A percentile compares a stretch with the other conserved stretches of the same genome.
Evolutionary conservation across 1,140 invertebrate species (phyloP).

Genomic region (Diprion similis): DNA sequence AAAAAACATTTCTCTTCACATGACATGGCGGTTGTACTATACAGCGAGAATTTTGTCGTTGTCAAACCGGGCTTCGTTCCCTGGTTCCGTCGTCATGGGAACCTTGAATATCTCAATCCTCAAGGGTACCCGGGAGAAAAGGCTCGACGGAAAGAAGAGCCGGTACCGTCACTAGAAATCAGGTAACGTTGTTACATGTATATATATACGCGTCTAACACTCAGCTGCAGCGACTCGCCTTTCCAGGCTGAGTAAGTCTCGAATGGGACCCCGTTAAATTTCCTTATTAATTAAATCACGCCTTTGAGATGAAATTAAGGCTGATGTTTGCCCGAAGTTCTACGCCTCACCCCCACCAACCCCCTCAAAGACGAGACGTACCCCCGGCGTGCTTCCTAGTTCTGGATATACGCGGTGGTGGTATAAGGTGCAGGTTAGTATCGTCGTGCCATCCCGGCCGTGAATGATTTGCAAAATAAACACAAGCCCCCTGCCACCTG

Average conservation of each 20-base stretch:
- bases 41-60: too few species aligned
- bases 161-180: not conserved
- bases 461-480: conserved; percentile 3
- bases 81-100: not conserved
- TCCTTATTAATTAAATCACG: conserved; percentile 1
- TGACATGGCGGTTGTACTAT: too few species aligned
- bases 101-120: not conserved
- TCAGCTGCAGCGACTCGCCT: too few species aligned
- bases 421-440: too few species aligned
- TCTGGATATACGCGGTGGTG: too few species aligned
- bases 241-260: not conserved
- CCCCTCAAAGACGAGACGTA: too few species aligned
- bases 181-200: not conserved
- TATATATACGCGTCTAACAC: not conserved
- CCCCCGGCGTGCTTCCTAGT: too few species aligned
- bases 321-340: not conserved
- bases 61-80: not conserved
- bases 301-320: conserved; percentile 3
- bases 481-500: not conserved
- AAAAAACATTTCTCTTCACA: too few species aligned
- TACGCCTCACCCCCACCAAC: not conserved
- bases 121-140: not conserved
- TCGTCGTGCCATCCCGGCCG: not conserved
- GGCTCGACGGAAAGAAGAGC: not conserved
- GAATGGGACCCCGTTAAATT: not conserved